Evolutionary conservation across 2,888 invertebrate genomes (phyloP), one percentile per base, ranked within the genome.

Genomic region (Cheilosia vernalis): DNA sequence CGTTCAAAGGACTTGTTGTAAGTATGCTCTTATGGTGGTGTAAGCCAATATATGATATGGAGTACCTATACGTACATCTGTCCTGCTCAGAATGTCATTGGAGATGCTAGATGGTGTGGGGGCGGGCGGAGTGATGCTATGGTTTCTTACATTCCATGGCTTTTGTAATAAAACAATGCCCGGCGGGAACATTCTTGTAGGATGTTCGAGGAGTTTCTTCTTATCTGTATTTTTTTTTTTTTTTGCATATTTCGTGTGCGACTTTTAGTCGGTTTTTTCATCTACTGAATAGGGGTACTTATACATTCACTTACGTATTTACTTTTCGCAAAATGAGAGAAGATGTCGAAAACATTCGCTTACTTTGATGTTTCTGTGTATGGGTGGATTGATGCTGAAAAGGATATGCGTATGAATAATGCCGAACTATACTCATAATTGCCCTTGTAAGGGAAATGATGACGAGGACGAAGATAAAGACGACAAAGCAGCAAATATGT

Each of bases 81-180:
- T 49, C 24, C 17, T 6, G 17, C 63, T 63, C 42, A 44, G 33
- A 27, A 77, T 84, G 73, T 53, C 79, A 79, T 64, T 63, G 74
- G 61, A 40, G 49, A 30, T 73, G 61, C 47, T 49, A 21, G 58
- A 47, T 69, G 51, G 49, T 60, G 37, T 2, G 44, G 24, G 3
- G 61, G 24, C 4, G 19, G 56, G 6, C 17, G 30, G 13, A 13
- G 61, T 61, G n/a, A n/a, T n/a, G 55, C 69, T 69, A 17, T n/a
- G 72, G 73, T 53, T 70, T 60, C 55, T 76, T 76, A 80, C 85
- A 81, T 85, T 56, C 72, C 67, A 76, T 72, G 70, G 85, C 85
- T 85, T 85, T 85, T 85, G 81, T 85, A 85, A 85, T 85, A 85
- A 85, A 81, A 85, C 85, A 85, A 85, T 81, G 85, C 72, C 85